Percentiles rank a stretch among this genome's conserved stretches.
Conservation (phyloP, 2,888 invertebrate genomes). For the Mechanitis messenoides region DNA sequence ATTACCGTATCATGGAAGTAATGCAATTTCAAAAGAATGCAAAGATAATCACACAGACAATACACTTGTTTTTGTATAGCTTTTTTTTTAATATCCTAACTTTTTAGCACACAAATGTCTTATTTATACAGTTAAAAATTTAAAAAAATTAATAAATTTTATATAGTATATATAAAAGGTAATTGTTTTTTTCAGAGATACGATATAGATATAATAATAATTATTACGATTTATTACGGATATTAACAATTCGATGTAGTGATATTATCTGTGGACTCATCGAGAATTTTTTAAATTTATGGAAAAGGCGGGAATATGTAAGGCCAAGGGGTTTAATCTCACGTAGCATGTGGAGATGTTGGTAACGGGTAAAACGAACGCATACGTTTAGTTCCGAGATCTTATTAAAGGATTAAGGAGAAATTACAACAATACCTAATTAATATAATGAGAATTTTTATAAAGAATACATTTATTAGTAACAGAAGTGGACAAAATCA, state of each 20-base stretch:
- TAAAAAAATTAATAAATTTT: too few species aligned
- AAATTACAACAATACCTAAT: neutral
- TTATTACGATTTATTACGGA: constrained; percentile 48
- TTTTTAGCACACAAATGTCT: too few species aligned
- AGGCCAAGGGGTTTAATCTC: constrained; percentile 48
- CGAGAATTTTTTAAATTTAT: constrained; percentile 60
- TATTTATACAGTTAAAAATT: too few species aligned
- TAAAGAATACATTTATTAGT: too few species aligned
- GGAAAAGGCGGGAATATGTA: constrained; percentile 66
- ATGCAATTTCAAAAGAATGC: constrained; percentile 50
- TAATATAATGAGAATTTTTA: too few species aligned
- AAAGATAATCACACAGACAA: constrained; percentile 32
- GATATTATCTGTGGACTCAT: constrained; percentile 49
- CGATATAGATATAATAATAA: constrained; percentile 28
- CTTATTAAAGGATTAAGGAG: neutral
- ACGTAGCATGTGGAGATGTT: neutral
- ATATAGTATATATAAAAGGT: too few species aligned
- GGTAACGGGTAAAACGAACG: neutral
- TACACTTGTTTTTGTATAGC: constrained; percentile 23
- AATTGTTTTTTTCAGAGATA: too few species aligned
- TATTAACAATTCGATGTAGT: constrained; percentile 65
- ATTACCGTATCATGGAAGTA: constrained; percentile 37
- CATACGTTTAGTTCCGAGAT: neutral
- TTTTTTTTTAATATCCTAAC: neutral
- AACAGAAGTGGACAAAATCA: neutral